Evolutionary conservation across 2,888 invertebrate genomes (phyloP).

Genomic region (Esperia sulphurella): DNA sequence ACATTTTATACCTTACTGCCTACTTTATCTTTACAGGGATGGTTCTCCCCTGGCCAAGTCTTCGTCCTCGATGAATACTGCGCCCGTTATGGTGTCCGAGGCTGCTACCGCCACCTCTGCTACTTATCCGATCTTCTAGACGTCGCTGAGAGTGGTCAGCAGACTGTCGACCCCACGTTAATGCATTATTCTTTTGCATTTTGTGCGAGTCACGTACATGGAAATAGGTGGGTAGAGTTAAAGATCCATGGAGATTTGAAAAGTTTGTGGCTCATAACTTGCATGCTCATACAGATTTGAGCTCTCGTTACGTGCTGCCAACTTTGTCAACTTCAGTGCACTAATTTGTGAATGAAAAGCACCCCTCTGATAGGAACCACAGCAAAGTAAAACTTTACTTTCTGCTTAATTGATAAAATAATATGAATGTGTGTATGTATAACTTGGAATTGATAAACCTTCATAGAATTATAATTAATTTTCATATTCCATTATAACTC

Average conservation of each 20-base stretch:
- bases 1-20: too few species aligned
- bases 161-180: slow-evolving; percentile 98
- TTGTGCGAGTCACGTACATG: slow-evolving; percentile 99
- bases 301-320: too few species aligned
- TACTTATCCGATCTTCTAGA: slow-evolving; percentile 97
- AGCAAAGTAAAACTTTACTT: background rate
- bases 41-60: slow-evolving; percentile 99
- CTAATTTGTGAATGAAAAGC: too few species aligned
- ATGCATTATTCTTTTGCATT: slow-evolving; percentile 99
- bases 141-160: slow-evolving; percentile 92
- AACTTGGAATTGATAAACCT: slow-evolving; percentile 12
- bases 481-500: slow-evolving; percentile 46
- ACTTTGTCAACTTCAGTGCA: too few species aligned
- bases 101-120: slow-evolving; percentile 97
- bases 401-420: background rate
- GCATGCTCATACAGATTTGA: too few species aligned
- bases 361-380: too few species aligned
- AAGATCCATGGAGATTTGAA: background rate
- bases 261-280: too few species aligned
- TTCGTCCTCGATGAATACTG: slow-evolving; percentile 99
- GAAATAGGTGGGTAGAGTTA: slow-evolving; percentile 89
- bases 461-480: slow-evolving; percentile 24
- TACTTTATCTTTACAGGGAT: slow-evolving; percentile 83
- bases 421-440: slow-evolving; percentile 4
- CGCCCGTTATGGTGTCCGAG: slow-evolving; percentile 97